Base-by-base conservation (phyloP, 1,140 invertebrate genomes). In the Schlechtendalia chinensis region DNA sequence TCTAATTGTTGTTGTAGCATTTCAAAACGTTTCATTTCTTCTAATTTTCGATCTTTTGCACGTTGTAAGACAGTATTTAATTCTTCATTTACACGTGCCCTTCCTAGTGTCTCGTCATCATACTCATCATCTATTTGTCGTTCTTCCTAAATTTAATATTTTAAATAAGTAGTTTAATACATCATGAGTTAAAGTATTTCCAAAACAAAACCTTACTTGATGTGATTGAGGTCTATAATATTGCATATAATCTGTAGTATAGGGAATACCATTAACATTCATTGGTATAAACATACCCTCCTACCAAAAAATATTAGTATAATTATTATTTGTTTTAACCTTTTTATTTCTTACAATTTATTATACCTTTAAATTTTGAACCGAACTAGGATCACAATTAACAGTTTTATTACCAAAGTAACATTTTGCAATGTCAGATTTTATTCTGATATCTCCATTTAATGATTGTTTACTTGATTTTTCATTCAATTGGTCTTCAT, bases 11-110 rank as follows among this genome's bases (percentile, higher is more conserved):
- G 86, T 24, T 86, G 88, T n/a, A n/a, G n/a, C 82, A 90, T 88
- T 82, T 91, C 89, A 83, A 89, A 92, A 69, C 91, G 89, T 83
- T 93, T 91, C 84, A 95, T 93, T 84, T 94, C 93, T 83, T 95
- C 92, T 83, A 94, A 92, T 83, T 93, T 91, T 17, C 92, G 88
- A 82, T 92, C 90, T 29, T 92, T 89, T 1, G 93, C 93, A 74
- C 92, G 88, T 82, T 93, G 92, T 5, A 93, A 90, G 1, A 90
- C 91, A 56, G 89, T 88, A 1, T 89, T 90, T 22, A 95, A 88
- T 82, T 90, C 87, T 86, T 93, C 90, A 84, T 89, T 87, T 82
- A 91, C 90, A 71, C 92, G 89, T 81, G 89, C 88, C 22, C 91
- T 88, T 82, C 90, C 88, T 83, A 93, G 91, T 17, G 89, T 88